Evolutionary conservation across 2,113 vertebrate genomes (phyloP).

Genomic region (Anthoscopus minutus): DNA sequence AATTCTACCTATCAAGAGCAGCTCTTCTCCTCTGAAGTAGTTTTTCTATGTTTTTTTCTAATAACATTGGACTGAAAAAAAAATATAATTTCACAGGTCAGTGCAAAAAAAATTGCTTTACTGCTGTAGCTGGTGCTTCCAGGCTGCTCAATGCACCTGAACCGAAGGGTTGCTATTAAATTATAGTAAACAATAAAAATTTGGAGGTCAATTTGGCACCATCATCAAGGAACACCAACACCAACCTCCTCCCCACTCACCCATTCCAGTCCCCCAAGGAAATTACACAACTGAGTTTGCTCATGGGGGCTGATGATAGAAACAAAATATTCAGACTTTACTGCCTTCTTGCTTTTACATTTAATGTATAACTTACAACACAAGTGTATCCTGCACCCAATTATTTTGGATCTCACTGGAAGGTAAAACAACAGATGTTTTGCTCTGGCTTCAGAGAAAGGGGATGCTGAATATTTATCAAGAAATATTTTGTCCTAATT

Average conservation of each 20-base stretch:
- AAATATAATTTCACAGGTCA: neutral
- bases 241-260: neutral
- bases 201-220: neutral
- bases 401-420: neutral
- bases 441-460: neutral
- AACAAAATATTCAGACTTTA: neutral
- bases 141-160: neutral
- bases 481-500: neutral
- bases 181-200: neutral
- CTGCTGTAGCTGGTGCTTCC: neutral
- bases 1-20: neutral
- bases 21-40: neutral
- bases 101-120: neutral
- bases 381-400: neutral
- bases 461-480: neutral
- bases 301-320: neutral
- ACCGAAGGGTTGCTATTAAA: neutral
- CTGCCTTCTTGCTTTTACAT: neutral
- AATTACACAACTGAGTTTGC: neutral
- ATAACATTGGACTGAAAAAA: neutral
- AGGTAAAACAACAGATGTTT: slow-evolving; percentile 1
- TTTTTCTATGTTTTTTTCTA: neutral
- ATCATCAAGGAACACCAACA: neutral
- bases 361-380: neutral
- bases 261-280: neutral